Conservation (phyloP, 2,113 vertebrate species). For the Notarius quadriscutis region DNA sequence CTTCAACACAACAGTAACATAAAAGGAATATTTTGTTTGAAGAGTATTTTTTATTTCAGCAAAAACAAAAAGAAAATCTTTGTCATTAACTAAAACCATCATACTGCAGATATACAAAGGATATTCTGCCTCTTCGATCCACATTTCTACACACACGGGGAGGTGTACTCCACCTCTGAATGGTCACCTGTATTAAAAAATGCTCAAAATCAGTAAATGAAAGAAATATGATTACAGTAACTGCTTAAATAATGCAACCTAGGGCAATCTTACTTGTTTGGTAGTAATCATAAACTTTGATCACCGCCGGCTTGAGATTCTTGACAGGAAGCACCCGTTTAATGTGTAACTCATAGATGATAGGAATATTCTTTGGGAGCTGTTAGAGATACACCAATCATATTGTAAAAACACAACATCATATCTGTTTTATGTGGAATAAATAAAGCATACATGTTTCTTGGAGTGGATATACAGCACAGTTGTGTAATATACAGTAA, state of each 20-base stretch:
- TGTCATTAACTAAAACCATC: not conserved
- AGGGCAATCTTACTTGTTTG: constrained; percentile 74
- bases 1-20: no score
- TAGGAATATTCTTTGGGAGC: constrained; percentile 23
- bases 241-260: not conserved
- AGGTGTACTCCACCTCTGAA: constrained; percentile 61
- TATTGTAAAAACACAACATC: not conserved
- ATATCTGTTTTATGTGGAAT: not conserved
- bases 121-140: not conserved
- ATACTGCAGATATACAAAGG: not conserved
- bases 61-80: not conserved
- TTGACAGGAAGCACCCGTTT: constrained; percentile 67
- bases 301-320: constrained; percentile 76
- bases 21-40: no score
- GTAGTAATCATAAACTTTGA: constrained; percentile 83
- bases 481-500: not conserved
- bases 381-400: constrained; percentile 42
- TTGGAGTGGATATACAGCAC: not conserved
- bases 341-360: constrained; percentile 62
- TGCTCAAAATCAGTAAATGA: constrained; percentile 9
- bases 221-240: constrained; percentile 4
- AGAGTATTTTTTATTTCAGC: not conserved
- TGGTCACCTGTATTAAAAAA: constrained; percentile 59
- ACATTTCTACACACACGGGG: constrained; percentile 50
- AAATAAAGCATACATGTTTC: not conserved